Conservation (phyloP, 2,888 invertebrate genomes). For the Rhyacophila evoluta region DNA sequence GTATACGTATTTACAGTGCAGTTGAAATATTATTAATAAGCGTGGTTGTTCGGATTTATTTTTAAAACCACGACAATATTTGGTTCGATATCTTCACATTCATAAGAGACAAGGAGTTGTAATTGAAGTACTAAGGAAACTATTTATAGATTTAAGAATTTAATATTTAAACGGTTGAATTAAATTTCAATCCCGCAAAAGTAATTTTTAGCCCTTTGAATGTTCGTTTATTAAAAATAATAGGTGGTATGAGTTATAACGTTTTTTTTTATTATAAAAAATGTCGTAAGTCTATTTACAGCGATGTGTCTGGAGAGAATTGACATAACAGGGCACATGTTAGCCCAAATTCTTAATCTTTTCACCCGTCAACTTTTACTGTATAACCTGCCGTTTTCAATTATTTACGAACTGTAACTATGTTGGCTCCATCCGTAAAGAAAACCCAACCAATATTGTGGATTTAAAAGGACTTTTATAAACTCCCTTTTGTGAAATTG, state of each 20-base stretch:
- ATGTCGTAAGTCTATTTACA: not conserved
- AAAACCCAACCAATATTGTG: not conserved
- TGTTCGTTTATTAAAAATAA: not conserved
- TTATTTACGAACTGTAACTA: not conserved
- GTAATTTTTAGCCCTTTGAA: not conserved
- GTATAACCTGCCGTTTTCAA: not conserved
- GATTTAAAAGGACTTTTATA: not conserved
- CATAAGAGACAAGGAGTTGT: not conserved
- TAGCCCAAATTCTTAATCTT: not conserved
- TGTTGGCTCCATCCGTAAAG: not conserved
- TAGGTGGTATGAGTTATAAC: not conserved
- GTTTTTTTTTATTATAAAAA: not conserved
- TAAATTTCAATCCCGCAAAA: slow-evolving; percentile 2
- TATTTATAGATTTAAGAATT: not conserved
- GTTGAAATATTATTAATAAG: no score
- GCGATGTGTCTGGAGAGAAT: not conserved
- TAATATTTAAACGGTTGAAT: not conserved
- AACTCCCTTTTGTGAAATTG: not conserved
- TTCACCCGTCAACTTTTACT: not conserved
- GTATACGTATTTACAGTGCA: no score
- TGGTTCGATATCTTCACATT: no score
- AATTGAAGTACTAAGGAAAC: not conserved
- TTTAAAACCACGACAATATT: no score
- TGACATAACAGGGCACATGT: not conserved
- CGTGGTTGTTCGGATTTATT: no score